Percentiles rank a stretch among this genome's conserved stretches.
phyloP scores from a whole-genome alignment of 2,113 vertebrate genomes.

The Himantopus leucocephalus region DNA sequence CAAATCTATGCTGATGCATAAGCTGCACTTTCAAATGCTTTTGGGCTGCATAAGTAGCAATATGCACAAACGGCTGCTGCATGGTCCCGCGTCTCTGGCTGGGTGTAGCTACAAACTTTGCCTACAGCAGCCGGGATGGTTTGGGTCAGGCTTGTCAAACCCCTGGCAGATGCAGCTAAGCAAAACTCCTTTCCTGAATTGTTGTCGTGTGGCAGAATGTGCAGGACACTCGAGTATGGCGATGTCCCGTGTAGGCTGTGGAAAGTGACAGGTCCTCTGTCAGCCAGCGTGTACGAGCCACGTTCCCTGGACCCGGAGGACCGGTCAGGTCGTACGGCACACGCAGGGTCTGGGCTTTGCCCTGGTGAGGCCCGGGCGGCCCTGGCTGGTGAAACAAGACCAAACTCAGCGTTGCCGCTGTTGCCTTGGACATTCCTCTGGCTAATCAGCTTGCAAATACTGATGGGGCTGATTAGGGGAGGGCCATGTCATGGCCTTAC shows the following conservation, averaged over 20 bases:
- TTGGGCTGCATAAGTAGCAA: background rate
- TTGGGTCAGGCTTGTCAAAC: background rate
- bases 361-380: background rate
- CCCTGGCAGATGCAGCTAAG: background rate
- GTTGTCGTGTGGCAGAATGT: background rate
- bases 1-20: background rate
- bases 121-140: background rate
- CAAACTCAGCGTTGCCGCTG: background rate
- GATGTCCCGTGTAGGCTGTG: background rate
- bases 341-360: background rate
- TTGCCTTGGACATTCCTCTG: background rate
- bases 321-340: accelerated
- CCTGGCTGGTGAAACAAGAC: background rate
- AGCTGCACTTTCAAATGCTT: background rate
- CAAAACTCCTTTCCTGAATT: background rate
- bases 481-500: background rate
- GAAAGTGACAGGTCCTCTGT: too few species aligned
- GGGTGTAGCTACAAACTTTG: background rate
- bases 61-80: background rate
- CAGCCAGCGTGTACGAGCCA: background rate
- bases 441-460: background rate
- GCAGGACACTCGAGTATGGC: background rate
- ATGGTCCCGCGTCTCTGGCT: accelerated
- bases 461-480: background rate
- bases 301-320: background rate